Evolutionary conservation across 1,140 invertebrate species (phyloP).

Genomic region (Drosophila bipectinata): DNA sequence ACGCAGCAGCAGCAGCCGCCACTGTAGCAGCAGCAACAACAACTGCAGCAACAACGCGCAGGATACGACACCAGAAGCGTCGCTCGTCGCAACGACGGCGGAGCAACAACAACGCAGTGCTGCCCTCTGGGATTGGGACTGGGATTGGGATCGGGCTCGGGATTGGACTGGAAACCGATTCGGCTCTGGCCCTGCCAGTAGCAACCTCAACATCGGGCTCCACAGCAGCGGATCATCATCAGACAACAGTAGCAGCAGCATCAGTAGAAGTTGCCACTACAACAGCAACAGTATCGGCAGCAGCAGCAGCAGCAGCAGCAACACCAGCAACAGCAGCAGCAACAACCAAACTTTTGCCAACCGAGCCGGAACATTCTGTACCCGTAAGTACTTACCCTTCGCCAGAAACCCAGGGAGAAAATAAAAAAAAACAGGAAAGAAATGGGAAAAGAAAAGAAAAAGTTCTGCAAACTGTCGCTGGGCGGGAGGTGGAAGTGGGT

Average conservation of each 20-base stretch:
- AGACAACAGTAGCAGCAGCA: slow-evolving; percentile 34
- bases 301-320: slow-evolving; percentile 39
- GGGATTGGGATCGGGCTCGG: slow-evolving; percentile 40
- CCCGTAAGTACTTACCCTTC: slow-evolving; percentile 76
- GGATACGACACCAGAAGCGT: slow-evolving; percentile 64
- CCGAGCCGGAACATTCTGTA: slow-evolving; percentile 84
- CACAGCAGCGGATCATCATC: slow-evolving; percentile 35
- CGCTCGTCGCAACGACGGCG: slow-evolving; percentile 66
- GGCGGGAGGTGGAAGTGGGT: slow-evolving; percentile 19
- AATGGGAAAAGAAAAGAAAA: slow-evolving; percentile 21
- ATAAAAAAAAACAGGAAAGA: slow-evolving; percentile 14
- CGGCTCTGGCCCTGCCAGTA: slow-evolving; percentile 82
- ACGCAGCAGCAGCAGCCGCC: slow-evolving; percentile 39
- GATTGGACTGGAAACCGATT: slow-evolving; percentile 39
- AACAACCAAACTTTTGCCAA: slow-evolving; percentile 80
- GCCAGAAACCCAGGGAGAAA: slow-evolving; percentile 3
- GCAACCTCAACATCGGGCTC: slow-evolving; percentile 57
- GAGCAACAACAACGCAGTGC: slow-evolving; percentile 51
- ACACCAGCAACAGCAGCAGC: slow-evolving; percentile 38
- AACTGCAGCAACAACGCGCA: slow-evolving; percentile 47
- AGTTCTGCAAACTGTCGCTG: slow-evolving; percentile 24
- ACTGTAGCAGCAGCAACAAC: slow-evolving; percentile 23
- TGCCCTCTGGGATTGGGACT: slow-evolving; percentile 49
- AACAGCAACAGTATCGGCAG: slow-evolving; percentile 37
- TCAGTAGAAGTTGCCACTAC: slow-evolving; percentile 28